Evolutionary conservation across 1,140 invertebrate genomes (phyloP), one percentile per base, ranked within the genome.

Genomic region (Heliothis virescens): DNA sequence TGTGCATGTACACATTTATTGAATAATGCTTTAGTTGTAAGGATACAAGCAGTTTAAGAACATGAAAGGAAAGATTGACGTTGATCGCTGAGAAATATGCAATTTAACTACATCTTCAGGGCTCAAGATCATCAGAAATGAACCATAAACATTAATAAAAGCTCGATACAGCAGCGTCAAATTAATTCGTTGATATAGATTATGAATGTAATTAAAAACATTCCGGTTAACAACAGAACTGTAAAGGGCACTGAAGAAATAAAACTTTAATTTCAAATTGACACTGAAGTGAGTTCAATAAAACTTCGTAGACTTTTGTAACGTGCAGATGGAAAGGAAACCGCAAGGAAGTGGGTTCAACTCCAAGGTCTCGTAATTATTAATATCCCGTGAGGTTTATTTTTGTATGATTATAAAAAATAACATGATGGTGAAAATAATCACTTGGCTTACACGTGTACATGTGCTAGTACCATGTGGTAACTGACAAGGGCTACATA

Each of bases 1-100:
- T 86, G 80, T 85, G 86, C 82, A 82, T 87, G 86, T 87, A 82
- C 80, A 60, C 80, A 79, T 62, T 77, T 77, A 77, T 77, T 77
- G 63, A 71, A 72, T 72, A 79, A 72, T 79, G 53, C 34, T 71
- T 59, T 55, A 69, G 47, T 69, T 78, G 50, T 65, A 67, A 65
- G 63, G 53, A 78, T 78, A 57, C 62, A 65, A 67, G 75, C 47
- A 48, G 62, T 53, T 52, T 76, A 65, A 77, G 48, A 47, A 47
- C 34, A 48, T 21, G 60, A 67, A 77, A 52, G 26, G 15, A 10
- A 12, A n/a, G 29, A 75, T 62, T 52, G 26, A 26, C 29, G 57
- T 65, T 65, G 34, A 47, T 26, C 2, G 47, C 15, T 29, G 26
- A 55, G 21, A 18, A 65, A 16, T 16, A 63, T n/a, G 10, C 5